Percentiles rank a stretch among this genome's conserved stretches.
These are phyloP conservation scores for Paratrypauchen microcephalus DNA, from an alignment of 2,797 vertebrate species.

Conservation along the genomic window DNA sequence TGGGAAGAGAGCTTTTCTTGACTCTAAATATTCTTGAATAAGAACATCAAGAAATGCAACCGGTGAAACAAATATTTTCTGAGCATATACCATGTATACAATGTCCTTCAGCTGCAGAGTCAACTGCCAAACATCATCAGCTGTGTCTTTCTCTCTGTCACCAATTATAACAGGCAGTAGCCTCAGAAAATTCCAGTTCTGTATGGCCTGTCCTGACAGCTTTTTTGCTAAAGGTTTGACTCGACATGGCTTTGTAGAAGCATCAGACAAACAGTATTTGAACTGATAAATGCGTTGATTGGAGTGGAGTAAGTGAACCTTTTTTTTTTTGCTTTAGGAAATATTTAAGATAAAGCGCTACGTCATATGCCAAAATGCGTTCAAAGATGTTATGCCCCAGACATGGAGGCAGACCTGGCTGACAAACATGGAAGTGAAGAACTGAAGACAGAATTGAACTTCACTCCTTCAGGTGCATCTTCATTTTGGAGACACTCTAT, in stretches of 20 bases:
- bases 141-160: constrained; percentile 21
- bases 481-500: not conserved
- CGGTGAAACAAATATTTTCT: constrained; percentile 26
- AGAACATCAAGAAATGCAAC: constrained; percentile 26
- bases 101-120: constrained; percentile 24
- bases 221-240: constrained; percentile 1
- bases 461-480: constrained; percentile 4
- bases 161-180: constrained; percentile 29
- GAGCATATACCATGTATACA: constrained; percentile 27
- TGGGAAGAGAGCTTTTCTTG: constrained; percentile 39
- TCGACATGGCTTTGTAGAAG: constrained; percentile 24
- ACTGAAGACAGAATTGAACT: constrained; percentile 22
- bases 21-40: constrained; percentile 43
- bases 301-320: constrained; percentile 10
- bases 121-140: constrained; percentile 27
- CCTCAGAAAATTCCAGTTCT: constrained; percentile 27
- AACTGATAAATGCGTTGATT: constrained; percentile 21
- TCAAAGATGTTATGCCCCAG: constrained; percentile 21
- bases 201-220: constrained; percentile 24
- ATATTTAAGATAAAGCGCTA: constrained; percentile 16
- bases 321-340: not conserved
- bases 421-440: constrained; percentile 19
- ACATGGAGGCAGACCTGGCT: constrained; percentile 17
- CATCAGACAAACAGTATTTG: constrained; percentile 20
- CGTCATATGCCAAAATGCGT: constrained; percentile 14